phyloP scores from a whole-genome alignment of 2,113 vertebrate species.

The Prionailurus viverrinus region DNA sequence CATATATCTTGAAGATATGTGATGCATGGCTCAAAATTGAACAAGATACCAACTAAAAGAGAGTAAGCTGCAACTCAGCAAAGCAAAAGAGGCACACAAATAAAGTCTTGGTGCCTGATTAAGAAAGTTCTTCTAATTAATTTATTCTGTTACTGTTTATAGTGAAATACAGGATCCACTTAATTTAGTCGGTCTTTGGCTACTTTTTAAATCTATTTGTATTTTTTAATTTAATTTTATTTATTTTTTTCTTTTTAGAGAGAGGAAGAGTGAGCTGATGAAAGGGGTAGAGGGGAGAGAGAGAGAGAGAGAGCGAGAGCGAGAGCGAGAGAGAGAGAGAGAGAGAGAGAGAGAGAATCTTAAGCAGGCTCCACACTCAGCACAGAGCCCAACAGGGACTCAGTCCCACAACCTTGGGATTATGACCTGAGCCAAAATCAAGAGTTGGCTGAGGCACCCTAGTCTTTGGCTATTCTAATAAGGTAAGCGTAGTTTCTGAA shows the following conservation, averaged over 20 bases:
- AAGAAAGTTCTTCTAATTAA: conserved; percentile 16
- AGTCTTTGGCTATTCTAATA: conserved; percentile 11
- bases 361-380: too few relatives aligned
- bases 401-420: too few relatives aligned
- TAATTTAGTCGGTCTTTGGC: neutral
- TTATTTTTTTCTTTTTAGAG: too few relatives aligned
- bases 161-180: neutral
- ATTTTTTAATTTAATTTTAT: too few relatives aligned
- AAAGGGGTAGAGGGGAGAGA: too few relatives aligned
- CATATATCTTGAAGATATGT: neutral
- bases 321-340: too few relatives aligned
- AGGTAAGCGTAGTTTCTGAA: neutral
- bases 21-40: neutral
- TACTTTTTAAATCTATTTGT: neutral
- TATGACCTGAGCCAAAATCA: too few relatives aligned
- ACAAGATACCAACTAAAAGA: neutral
- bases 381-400: too few relatives aligned
- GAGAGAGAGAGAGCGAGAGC: too few relatives aligned
- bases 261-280: too few relatives aligned
- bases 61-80: neutral
- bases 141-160: conserved; percentile 9
- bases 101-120: neutral
- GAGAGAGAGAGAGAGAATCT: too few relatives aligned
- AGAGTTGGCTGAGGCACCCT: too few relatives aligned
- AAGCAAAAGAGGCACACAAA: neutral